Evolutionary conservation across 2,113 vertebrate genomes (phyloP).

Genomic region (Thomomys bottae): DNA sequence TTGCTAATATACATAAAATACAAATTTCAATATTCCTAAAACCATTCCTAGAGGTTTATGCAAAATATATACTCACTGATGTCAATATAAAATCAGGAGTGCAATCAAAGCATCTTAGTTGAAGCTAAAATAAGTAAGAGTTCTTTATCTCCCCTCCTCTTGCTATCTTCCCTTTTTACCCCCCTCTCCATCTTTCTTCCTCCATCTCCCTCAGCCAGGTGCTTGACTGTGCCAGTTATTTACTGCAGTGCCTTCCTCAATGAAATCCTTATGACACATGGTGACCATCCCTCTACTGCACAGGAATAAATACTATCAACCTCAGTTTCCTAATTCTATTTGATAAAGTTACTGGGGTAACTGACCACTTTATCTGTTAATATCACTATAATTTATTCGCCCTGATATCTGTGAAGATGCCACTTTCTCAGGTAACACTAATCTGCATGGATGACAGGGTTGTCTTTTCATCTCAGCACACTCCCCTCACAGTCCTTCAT

Average conservation of each 20-base stretch:
- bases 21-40: neutral
- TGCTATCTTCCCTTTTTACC: too few species aligned
- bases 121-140: neutral
- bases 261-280: neutral
- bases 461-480: neutral
- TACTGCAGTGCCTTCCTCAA: neutral
- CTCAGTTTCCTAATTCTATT: neutral
- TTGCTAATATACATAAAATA: neutral
- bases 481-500: neutral
- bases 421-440: neutral
- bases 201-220: too few species aligned
- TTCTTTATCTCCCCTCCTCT: too few species aligned
- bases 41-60: neutral
- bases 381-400: neutral
- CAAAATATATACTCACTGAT: neutral
- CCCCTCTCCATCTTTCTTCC: neutral
- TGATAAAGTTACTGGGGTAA: neutral
- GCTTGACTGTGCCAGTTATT: neutral
- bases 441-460: neutral
- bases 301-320: neutral
- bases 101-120: neutral
- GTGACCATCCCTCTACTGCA: neutral
- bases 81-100: neutral
- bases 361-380: neutral
- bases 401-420: neutral